These are phyloP conservation scores for Euplexia lucipara DNA, from an alignment of 2,888 invertebrate species.

Conservation along the genomic window DNA sequence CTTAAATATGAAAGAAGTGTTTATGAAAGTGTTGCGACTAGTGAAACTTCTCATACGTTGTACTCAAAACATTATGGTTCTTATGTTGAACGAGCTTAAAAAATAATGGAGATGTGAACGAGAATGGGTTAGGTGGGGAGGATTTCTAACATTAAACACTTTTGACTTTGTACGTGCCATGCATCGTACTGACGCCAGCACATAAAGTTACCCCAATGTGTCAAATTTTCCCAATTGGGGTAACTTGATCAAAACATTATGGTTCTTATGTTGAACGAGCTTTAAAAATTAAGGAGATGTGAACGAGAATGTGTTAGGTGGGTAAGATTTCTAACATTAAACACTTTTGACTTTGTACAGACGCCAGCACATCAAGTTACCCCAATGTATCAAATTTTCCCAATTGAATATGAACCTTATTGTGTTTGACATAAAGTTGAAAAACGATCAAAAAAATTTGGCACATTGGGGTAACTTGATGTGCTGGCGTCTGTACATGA, in stretches of 20 bases:
- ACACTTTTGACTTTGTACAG: too few relatives aligned
- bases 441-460: too few relatives aligned
- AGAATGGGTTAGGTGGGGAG: neutral
- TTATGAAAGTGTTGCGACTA: constrained; percentile 56
- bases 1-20: constrained; percentile 59
- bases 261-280: constrained; percentile 45
- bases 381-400: too few relatives aligned
- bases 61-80: constrained; percentile 41
- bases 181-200: too few relatives aligned
- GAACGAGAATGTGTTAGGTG: neutral
- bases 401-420: too few relatives aligned
- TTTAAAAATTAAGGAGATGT: constrained; percentile 20
- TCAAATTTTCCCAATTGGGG: too few relatives aligned
- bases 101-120: constrained; percentile 5
- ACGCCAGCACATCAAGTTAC: too few relatives aligned
- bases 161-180: too few relatives aligned
- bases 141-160: constrained; percentile 9
- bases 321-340: constrained; percentile 4
- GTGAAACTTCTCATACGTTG: constrained; percentile 55
- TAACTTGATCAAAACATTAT: constrained; percentile 45
- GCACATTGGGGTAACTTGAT: too few relatives aligned
- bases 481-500: too few relatives aligned
- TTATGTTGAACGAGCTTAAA: constrained; percentile 45
- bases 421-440: too few relatives aligned
- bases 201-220: too few relatives aligned